A percentile compares a stretch with the other conserved stretches of the same genome.
Conservation (phyloP, 1,140 invertebrate species). For the Drosophila busckii region DNA sequence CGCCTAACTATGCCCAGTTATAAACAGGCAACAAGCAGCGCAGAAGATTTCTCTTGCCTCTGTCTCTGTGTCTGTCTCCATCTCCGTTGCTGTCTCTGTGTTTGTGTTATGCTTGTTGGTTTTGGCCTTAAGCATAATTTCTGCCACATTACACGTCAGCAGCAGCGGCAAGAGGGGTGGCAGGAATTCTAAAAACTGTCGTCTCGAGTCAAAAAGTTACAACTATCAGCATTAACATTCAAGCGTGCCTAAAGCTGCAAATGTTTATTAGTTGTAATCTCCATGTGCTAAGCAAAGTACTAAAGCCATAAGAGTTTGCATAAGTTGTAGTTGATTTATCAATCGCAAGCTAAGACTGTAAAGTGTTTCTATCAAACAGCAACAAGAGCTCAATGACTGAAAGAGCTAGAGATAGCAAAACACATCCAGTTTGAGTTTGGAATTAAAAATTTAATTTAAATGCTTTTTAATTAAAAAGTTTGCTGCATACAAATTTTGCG, state of each 20-base stretch:
- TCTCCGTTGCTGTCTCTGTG: too few relatives aligned
- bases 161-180: constrained; percentile 2
- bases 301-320: too few relatives aligned
- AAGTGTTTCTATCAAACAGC: too few relatives aligned
- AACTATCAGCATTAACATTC: constrained; percentile 65
- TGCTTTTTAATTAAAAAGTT: too few relatives aligned
- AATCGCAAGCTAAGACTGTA: too few relatives aligned
- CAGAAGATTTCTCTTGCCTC: constrained; percentile 26
- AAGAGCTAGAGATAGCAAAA: too few relatives aligned
- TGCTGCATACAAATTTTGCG: too few relatives aligned
- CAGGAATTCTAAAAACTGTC: constrained; percentile 19
- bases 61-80: constrained; percentile 5
- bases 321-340: too few relatives aligned
- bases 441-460: too few relatives aligned
- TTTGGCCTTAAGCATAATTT: constrained; percentile 52
- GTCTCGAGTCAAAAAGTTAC: constrained; percentile 55
- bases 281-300: constrained; percentile 33
- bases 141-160: constrained; percentile 50
- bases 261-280: constrained; percentile 62
- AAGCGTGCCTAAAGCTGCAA: constrained; percentile 58
- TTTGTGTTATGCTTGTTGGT: constrained; percentile 30
- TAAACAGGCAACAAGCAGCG: constrained; percentile 35
- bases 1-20: constrained; percentile 37
- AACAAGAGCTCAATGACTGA: too few relatives aligned
- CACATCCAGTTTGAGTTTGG: too few relatives aligned